phyloP scores from a whole-genome alignment of 1,140 invertebrate genomes.

The Magallana angulata region DNA sequence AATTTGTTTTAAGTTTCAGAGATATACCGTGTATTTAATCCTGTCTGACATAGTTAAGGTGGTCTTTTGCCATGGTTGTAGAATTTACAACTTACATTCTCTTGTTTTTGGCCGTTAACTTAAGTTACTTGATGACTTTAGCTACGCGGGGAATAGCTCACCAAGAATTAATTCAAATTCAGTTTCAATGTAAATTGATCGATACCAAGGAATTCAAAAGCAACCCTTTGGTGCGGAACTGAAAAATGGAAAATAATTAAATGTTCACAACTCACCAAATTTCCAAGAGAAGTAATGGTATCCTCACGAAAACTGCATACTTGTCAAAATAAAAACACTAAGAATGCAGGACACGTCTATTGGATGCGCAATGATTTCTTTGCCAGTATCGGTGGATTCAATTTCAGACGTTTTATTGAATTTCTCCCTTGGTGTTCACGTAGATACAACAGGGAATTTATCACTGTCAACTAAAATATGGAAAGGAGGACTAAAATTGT shows the following conservation, averaged over 20 bases:
- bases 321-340: neutral
- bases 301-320: neutral
- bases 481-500: constrained; percentile 17
- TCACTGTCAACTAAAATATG: constrained; percentile 24
- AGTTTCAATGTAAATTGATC: too few species aligned
- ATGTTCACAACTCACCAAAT: neutral
- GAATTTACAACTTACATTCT: too few species aligned
- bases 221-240: neutral
- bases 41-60: too few species aligned
- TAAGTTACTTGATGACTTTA: too few species aligned
- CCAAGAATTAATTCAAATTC: too few species aligned
- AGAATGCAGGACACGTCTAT: too few species aligned
- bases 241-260: neutral
- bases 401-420: neutral
- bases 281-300: neutral
- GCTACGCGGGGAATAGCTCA: too few species aligned
- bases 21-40: too few species aligned
- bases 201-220: too few species aligned
- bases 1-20: too few species aligned
- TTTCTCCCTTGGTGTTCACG: neutral
- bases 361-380: neutral
- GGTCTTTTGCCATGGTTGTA: too few species aligned
- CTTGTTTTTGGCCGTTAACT: too few species aligned
- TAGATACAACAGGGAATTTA: neutral
- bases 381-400: neutral